A percentile compares a stretch with the other conserved stretches of the same genome.
These are phyloP conservation scores for Adelosebastes latens DNA, from an alignment of 2,797 vertebrate genomes.

Conservation along the genomic window DNA sequence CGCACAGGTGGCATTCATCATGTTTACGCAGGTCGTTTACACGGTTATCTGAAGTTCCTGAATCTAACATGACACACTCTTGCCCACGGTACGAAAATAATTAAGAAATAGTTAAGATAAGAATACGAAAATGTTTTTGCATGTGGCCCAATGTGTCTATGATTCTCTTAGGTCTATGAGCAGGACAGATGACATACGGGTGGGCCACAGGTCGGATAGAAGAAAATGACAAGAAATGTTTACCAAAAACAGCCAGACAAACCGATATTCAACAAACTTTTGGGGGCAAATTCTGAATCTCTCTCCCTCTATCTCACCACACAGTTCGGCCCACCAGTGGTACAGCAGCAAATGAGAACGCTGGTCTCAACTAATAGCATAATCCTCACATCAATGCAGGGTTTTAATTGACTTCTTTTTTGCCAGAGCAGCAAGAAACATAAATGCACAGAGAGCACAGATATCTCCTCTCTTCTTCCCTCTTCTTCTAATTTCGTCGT, in stretches of 20 bases:
- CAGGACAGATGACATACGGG: neutral
- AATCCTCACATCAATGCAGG: slow-evolving; percentile 74
- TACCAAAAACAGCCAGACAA: slow-evolving; percentile 10
- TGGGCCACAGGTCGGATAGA: neutral
- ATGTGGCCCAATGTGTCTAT: neutral
- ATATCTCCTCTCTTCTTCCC: slow-evolving; percentile 41
- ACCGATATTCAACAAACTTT: slow-evolving; percentile 7
- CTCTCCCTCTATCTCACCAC: slow-evolving; percentile 10
- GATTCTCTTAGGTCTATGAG: neutral
- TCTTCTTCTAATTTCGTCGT: slow-evolving; percentile 57
- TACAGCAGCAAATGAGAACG: slow-evolving; percentile 60
- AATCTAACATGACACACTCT: no score
- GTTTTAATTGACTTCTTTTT: slow-evolving; percentile 71
- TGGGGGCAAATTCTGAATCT: slow-evolving; percentile 10
- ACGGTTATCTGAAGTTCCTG: no score
- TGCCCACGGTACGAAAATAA: no score
- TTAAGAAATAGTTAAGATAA: no score
- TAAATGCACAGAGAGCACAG: slow-evolving; percentile 46
- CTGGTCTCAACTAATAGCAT: slow-evolving; percentile 65
- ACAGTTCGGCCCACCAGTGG: slow-evolving; percentile 28
- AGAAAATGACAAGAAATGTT: slow-evolving; percentile 6
- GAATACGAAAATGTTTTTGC: no score
- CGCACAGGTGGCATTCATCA: no score
- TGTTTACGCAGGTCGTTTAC: no score
- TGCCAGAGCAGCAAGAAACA: slow-evolving; percentile 50